These are phyloP conservation scores for Halcyon senegalensis DNA, from an alignment of 2,113 vertebrate species.

Conservation along the genomic window DNA sequence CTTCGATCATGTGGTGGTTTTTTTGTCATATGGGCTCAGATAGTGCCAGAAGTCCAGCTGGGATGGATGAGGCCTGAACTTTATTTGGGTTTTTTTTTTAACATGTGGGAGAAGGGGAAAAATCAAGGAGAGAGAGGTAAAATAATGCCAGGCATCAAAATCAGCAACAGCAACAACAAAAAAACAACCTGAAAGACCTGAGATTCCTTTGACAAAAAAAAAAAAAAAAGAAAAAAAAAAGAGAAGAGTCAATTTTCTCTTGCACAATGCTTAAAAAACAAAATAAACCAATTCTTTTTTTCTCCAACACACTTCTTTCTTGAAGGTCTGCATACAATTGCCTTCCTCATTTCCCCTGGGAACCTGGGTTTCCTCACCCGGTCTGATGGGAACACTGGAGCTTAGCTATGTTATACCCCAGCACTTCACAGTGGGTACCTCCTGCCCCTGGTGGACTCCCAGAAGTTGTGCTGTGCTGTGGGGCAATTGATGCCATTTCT, in stretches of 20 bases:
- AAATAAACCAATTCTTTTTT: fast-evolving
- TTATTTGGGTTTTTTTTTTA: not conserved
- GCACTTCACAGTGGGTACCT: not conserved
- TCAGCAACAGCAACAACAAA: not conserved
- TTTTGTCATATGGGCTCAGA: not conserved
- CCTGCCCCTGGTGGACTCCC: not conserved
- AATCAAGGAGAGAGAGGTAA: not conserved
- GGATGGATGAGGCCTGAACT: not conserved
- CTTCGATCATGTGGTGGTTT: not conserved
- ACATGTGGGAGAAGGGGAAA: not conserved
- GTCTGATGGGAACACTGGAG: not conserved
- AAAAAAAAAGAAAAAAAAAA: not conserved
- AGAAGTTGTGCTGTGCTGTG: not conserved
- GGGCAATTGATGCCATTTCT: not conserved
- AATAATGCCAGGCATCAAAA: not conserved
- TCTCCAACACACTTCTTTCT: not conserved
- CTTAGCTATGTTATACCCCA: no score
- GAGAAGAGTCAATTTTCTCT: not conserved
- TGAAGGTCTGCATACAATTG: not conserved
- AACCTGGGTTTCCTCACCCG: not conserved
- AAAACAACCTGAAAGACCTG: not conserved
- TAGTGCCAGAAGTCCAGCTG: not conserved
- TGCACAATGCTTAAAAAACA: not conserved
- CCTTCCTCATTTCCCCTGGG: not conserved
- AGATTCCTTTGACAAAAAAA: not conserved